phyloP scores from a whole-genome alignment of 1,140 invertebrate species.

The Lordiphosa mommai region DNA sequence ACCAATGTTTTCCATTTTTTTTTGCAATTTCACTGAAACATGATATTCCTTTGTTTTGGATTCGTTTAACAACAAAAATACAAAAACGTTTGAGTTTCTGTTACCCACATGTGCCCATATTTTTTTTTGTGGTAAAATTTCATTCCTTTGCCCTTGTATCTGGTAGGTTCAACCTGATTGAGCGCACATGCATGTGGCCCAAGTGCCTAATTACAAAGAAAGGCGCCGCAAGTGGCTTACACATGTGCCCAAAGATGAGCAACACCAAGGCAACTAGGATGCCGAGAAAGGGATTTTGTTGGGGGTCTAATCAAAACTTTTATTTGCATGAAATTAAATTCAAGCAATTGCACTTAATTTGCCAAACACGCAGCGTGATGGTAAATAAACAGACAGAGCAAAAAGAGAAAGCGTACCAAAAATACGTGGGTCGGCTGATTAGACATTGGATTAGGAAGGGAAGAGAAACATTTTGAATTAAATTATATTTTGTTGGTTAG shows the following conservation, averaged over 20 bases:
- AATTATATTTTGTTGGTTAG: too few species aligned
- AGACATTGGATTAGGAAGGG: too few species aligned
- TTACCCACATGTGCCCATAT: too few species aligned
- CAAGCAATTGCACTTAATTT: slow-evolving; percentile 78
- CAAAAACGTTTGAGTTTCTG: too few species aligned
- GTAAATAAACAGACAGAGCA: slow-evolving; percentile 64
- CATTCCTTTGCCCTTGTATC: slow-evolving; percentile 41
- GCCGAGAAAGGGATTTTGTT: background rate
- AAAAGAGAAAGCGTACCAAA: slow-evolving; percentile 17
- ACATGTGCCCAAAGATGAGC: slow-evolving; percentile 46
- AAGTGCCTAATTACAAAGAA: slow-evolving; percentile 71
- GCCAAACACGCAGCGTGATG: slow-evolving; percentile 64
- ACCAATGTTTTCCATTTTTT: too few species aligned
- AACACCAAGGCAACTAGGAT: background rate
- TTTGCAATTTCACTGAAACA: too few species aligned
- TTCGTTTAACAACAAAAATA: too few species aligned
- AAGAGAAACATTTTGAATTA: slow-evolving; percentile 38
- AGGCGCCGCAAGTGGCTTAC: slow-evolving; percentile 30
- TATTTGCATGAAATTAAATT: slow-evolving; percentile 79
- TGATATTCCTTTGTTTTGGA: too few species aligned
- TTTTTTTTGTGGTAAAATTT: slow-evolving; percentile 7
- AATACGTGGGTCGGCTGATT: too few species aligned
- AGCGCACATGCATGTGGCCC: slow-evolving; percentile 42
- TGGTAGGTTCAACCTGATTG: slow-evolving; percentile 23
- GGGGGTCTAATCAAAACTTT: slow-evolving; percentile 73